These are phyloP conservation scores for Temnopleurus reevesii DNA, from an alignment of 53 echinoderm and acorn worm genomes.

Conservation along the genomic window DNA sequence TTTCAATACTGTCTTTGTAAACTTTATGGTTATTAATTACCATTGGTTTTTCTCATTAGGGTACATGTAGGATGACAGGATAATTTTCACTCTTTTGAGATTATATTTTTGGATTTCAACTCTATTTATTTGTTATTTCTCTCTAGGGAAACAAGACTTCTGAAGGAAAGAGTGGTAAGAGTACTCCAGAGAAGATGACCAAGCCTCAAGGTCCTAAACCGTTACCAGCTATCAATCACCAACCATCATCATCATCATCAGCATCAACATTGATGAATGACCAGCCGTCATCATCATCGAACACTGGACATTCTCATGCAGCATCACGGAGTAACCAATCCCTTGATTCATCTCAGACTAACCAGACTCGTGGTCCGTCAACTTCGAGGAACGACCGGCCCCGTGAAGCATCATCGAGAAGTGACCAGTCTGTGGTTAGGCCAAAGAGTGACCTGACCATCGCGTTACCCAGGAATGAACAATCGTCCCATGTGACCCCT, in stretches of 20 bases:
- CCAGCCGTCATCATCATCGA: not conserved
- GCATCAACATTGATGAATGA: not conserved
- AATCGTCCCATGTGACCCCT: not conserved
- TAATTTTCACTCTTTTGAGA: too few species aligned
- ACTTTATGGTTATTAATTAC: too few species aligned
- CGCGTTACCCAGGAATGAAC: not conserved
- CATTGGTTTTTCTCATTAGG: too few species aligned
- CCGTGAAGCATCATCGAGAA: not conserved
- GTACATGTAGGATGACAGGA: too few species aligned
- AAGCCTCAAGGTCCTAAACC: not conserved
- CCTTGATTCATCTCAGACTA: too few species aligned
- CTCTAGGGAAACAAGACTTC: constrained; percentile 15
- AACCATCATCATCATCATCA: not conserved
- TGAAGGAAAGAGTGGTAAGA: not conserved
- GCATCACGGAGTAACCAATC: not conserved
- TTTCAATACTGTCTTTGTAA: too few species aligned
- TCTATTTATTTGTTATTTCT: not conserved
- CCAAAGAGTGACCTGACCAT: not conserved
- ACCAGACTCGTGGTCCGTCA: not conserved
- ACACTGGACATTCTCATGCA: not conserved
- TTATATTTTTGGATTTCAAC: too few species aligned
- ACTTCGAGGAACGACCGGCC: not conserved
- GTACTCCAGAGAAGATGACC: not conserved
- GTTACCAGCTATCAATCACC: not conserved
- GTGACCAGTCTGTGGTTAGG: not conserved